Base-by-base conservation (phyloP, 2,113 vertebrate genomes). In the Charadrius vociferus region DNA sequence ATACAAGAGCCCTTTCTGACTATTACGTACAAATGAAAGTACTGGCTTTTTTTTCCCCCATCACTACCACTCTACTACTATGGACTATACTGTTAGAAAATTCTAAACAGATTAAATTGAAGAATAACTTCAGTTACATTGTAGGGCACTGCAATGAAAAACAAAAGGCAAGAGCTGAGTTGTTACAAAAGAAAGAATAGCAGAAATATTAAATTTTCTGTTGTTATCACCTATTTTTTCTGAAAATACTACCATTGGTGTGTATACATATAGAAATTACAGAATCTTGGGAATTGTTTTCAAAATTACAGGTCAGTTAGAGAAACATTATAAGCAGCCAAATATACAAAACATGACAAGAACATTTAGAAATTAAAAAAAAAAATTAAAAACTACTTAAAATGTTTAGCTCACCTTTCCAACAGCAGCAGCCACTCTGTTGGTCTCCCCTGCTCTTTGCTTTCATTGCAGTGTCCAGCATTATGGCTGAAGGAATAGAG, bases 391-490 rank as follows among this genome's bases (percentile, higher is more conserved):
- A 95, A 47, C 67, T 83, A 88, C 58, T 83, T 65, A 66, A 91
- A 95, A 93, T 61, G 21, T 77, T 95, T 70, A 70, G 66, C 75
- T 92, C 91, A 90, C 79, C 82, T 92, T 95, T 86, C 80, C 79
- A 95, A 95, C 43, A 94, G 82, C 71, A 93, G 88, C 95, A 95
- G 88, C 53, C 75, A 93, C 82, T 86, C 82, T 95, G 82, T 73
- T 95, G 82, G 86, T 88, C 67, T 93, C 53, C 93, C 91, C 82
- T 96, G 86, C 49, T 90, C 88, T 95, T 97, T 95, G 88, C 29
- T 97, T 95, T 95, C 93, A 95, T 94, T 96, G 82, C 88, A 97
- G 68, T 95, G 95, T 95, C 82, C 88, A 97, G 86, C 91, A 90
- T 84, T 94, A 91, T 39, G 91, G 88, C 86, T 95, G 75, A 97